These are phyloP conservation scores for Artemia franciscana DNA, from an alignment of 1,140 invertebrate genomes.

Conservation along the genomic window DNA sequence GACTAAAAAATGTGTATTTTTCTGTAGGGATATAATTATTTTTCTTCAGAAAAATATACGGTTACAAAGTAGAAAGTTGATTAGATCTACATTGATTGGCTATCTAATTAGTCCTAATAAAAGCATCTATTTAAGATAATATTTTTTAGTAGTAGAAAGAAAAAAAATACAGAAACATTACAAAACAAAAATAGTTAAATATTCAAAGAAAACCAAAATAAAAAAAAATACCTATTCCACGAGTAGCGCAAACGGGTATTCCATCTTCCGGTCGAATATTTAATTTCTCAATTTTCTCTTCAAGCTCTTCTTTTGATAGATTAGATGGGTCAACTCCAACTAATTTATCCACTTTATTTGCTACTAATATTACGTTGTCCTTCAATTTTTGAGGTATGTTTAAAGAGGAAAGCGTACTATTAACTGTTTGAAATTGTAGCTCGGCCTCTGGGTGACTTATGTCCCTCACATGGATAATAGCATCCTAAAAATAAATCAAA, in stretches of 20 bases:
- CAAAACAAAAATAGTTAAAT: too few relatives aligned
- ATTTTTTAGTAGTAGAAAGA: too few relatives aligned
- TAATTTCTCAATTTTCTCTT: constrained; percentile 1
- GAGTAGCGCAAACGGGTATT: constrained; percentile 26
- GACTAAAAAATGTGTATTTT: too few relatives aligned
- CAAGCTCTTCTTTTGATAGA: constrained; percentile 16
- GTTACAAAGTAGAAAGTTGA: too few relatives aligned
- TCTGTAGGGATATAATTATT: too few relatives aligned
- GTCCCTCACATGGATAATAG: constrained; percentile 60
- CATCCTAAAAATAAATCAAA: constrained; percentile 40
- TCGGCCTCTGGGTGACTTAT: constrained; percentile 47
- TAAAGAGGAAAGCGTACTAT: constrained; percentile 35
- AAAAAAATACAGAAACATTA: too few relatives aligned
- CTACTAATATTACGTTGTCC: constrained; percentile 43
- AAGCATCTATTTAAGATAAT: too few relatives aligned
- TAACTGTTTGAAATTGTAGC: constrained; percentile 44
- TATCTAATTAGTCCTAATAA: too few relatives aligned
- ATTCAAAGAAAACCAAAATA: too few relatives aligned
- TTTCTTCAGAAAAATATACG: too few relatives aligned
- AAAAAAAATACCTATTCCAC: constrained; percentile 21
- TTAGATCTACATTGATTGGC: too few relatives aligned
- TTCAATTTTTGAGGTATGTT: constrained; percentile 26
- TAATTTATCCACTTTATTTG: constrained; percentile 49
- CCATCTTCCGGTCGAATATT: constrained; percentile 14
- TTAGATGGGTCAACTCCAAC: constrained; percentile 7